Conservation (phyloP, 2,113 vertebrate species). For the Motacilla tschutschensis region DNA sequence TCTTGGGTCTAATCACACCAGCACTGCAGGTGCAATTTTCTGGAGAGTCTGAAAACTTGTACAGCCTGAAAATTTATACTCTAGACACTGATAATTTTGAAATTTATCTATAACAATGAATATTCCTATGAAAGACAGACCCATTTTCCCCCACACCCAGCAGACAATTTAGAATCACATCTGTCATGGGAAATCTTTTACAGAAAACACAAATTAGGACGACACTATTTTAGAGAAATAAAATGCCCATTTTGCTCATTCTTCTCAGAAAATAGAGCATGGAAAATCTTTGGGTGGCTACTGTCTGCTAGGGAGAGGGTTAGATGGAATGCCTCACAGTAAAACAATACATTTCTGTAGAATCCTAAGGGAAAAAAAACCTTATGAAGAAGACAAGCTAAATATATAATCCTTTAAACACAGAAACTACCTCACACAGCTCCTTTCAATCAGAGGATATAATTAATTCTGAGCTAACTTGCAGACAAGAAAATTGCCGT, state of each 20-base stretch:
- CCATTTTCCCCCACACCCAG: accelerated
- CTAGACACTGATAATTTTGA: background rate
- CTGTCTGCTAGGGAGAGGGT: background rate
- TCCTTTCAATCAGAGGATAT: background rate
- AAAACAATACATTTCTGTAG: background rate
- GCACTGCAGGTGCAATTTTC: background rate
- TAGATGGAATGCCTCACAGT: background rate
- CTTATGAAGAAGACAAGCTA: background rate
- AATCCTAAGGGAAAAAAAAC: background rate
- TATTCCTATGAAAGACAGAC: background rate
- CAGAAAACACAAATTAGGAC: background rate
- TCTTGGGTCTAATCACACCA: background rate
- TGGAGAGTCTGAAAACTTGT: background rate
- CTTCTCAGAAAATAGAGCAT: background rate
- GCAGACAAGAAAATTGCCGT: background rate
- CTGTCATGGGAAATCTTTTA: background rate
- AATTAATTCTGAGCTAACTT: background rate
- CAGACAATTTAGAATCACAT: background rate
- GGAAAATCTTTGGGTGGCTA: background rate
- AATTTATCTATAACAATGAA: background rate
- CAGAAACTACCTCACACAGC: background rate
- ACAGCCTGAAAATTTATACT: background rate
- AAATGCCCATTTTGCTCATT: background rate
- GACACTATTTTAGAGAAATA: background rate
- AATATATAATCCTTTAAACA: background rate